phyloP scores from a whole-genome alignment of 2,888 invertebrate genomes.

The Fabriciana adippe region DNA sequence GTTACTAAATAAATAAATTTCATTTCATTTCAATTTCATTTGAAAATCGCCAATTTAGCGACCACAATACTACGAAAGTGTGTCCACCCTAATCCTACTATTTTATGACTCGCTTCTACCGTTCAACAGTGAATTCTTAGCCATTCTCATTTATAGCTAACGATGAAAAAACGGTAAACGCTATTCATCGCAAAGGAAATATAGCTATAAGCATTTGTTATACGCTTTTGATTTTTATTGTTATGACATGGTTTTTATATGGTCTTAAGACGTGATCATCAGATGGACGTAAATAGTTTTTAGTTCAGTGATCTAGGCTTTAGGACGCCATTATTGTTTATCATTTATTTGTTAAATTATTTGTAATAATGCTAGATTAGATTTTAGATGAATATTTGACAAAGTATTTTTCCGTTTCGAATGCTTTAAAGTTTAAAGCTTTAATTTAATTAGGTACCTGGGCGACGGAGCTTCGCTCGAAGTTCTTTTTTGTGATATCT shows the following conservation, averaged over 20 bases:
- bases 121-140: constrained; percentile 62
- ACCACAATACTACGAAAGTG: constrained; percentile 48
- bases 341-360: neutral
- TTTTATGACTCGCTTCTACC: constrained; percentile 73
- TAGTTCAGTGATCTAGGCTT: neutral
- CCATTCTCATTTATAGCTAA: constrained; percentile 66
- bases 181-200: constrained; percentile 42
- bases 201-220: constrained; percentile 40
- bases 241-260: constrained; percentile 36
- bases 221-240: constrained; percentile 40
- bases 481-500: too few species aligned
- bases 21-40: too few species aligned
- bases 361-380: too few species aligned
- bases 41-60: constrained; percentile 37
- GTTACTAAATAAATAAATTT: too few species aligned
- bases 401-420: too few species aligned
- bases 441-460: too few species aligned
- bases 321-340: neutral
- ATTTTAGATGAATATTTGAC: too few species aligned
- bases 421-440: too few species aligned
- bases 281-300: constrained; percentile 14
- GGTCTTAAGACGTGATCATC: neutral
- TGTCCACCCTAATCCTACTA: constrained; percentile 70
- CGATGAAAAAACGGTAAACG: constrained; percentile 45
- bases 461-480: too few species aligned